Base-by-base conservation (phyloP, 1,140 invertebrate species). In the Drosophila neocordata region DNA sequence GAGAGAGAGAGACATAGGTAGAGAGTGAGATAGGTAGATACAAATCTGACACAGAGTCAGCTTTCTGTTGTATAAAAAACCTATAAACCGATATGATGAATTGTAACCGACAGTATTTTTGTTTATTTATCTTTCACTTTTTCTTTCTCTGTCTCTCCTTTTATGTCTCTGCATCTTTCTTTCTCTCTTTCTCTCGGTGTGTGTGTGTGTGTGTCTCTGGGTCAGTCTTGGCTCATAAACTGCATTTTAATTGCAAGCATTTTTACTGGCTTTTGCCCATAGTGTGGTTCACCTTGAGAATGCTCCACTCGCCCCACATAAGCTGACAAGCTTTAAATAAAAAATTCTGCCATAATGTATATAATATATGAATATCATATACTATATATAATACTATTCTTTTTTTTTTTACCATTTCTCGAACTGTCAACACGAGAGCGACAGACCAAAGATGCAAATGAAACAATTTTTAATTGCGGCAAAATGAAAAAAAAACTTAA, bases 161-260 rank as follows among this genome's bases (percentile, higher is more conserved):
- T 20, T 61, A 13, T 48, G 60, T 27, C 22, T 59, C 13, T 57
- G 53, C 20, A 11, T 64, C 31, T 34, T 31, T 31, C 55, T 6
- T 22, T 57, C 70, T 48, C 55, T 12, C 34, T 61, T 12, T 48
- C 65, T 27, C 34, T 59, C 18, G n/a, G n/a, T n/a, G n/a, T n/a
- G n/a, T n/a, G n/a, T n/a, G n/a, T n/a, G n/a, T n/a, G n/a, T 57
- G 53, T 34, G 15, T 64, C 31, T 34, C 41, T 60, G 41, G 41
- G 41, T 48, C 41, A 48, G 15, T 48, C 41, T 48, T 48, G 41
- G 61, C 38, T 64, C 79, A 58, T 65, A 72, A 75, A 87, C 63
- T 82, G 74, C 78, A 87, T 76, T 81, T 87, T 87, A 85, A 87
- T 85, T 87, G 78, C 74, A 72, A 68, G 79, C 79, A 80, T 73